Evolutionary conservation across 2,113 vertebrate species (phyloP).

Genomic region (Tragulus kanchil): DNA sequence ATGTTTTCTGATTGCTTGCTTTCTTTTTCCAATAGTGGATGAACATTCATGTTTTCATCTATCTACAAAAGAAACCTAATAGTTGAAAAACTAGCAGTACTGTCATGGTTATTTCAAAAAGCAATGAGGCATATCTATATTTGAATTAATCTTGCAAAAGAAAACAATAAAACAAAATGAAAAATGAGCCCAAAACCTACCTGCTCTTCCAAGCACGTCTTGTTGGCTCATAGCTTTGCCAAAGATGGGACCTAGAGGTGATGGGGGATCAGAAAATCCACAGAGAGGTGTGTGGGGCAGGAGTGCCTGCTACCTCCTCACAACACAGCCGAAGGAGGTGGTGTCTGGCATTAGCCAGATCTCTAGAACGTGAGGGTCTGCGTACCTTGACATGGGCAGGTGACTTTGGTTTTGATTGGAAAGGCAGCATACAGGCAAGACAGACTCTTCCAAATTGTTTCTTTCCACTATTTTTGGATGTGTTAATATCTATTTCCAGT

Average conservation of each 20-base stretch:
- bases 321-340: not conserved
- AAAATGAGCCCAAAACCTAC: not conserved
- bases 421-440: not conserved
- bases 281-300: too few relatives aligned
- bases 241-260: not conserved
- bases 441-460: not conserved
- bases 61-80: not conserved
- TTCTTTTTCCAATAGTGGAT: not conserved
- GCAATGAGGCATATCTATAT: not conserved
- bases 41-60: not conserved
- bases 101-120: slow-evolving; percentile 8
- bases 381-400: not conserved
- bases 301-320: not conserved
- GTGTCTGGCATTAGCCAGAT: not conserved
- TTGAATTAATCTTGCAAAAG: not conserved
- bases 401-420: not conserved
- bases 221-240: too few relatives aligned
- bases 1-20: not conserved
- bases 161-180: slow-evolving; percentile 2
- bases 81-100: not conserved
- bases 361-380: not conserved
- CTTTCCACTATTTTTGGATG: not conserved
- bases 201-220: not conserved
- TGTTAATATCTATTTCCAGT: not conserved
- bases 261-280: not conserved